Conservation (phyloP, 2,888 invertebrate species). For the Epinotia bilunana region DNA sequence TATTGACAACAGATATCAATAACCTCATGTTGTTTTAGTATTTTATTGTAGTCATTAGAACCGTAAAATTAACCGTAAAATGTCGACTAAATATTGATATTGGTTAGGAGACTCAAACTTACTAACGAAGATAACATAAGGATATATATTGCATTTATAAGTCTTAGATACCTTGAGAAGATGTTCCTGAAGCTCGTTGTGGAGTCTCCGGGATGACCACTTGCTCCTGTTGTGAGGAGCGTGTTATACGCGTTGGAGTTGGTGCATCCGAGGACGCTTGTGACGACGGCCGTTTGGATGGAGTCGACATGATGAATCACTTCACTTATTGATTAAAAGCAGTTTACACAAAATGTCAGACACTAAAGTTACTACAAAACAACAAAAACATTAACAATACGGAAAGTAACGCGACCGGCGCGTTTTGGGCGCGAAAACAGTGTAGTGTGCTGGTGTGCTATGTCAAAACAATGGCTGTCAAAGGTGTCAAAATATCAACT, state of each 20-base stretch:
- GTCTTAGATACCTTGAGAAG: constrained; percentile 67
- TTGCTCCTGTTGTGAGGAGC: constrained; percentile 77
- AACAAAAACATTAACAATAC: constrained; percentile 5
- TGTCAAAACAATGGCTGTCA: constrained; percentile 21
- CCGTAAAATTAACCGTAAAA: background rate
- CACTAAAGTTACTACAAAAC: background rate
- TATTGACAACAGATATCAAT: too few relatives aligned
- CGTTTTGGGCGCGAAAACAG: constrained; percentile 41
- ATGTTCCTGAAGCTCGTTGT: constrained; percentile 75
- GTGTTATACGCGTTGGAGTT: constrained; percentile 76
- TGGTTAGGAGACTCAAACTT: constrained; percentile 8
- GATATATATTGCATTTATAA: background rate
- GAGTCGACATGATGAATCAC: constrained; percentile 69
- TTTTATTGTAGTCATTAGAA: too few relatives aligned
- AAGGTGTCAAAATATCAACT: background rate
- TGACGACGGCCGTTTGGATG: constrained; percentile 75
- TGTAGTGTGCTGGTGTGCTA: background rate
- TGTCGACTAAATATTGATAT: background rate
- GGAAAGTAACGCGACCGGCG: constrained; percentile 30
- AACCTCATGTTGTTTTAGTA: too few relatives aligned
- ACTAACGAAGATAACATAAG: background rate
- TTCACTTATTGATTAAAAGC: constrained; percentile 18
- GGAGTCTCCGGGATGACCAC: constrained; percentile 80
- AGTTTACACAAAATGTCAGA: constrained; percentile 1
- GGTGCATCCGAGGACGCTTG: constrained; percentile 76